These are phyloP conservation scores for Cataglyphis altisquamis DNA, from an alignment of 2,888 invertebrate genomes.

Conservation along the genomic window DNA sequence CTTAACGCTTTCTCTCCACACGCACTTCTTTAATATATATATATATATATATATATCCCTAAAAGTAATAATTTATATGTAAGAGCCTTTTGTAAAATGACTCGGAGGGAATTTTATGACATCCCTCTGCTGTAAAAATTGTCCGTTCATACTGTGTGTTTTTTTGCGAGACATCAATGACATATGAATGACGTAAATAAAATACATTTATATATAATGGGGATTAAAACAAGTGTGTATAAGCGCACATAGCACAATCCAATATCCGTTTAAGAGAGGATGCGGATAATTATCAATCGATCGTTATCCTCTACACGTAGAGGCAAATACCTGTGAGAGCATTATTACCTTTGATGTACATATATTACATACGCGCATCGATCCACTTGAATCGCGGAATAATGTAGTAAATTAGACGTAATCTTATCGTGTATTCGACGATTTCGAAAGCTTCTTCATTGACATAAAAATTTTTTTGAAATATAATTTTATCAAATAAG, in stretches of 20 bases:
- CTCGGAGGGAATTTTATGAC: neutral
- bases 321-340: slow-evolving; percentile 66
- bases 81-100: neutral
- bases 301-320: slow-evolving; percentile 44
- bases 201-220: slow-evolving; percentile 2
- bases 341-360: slow-evolving; percentile 72
- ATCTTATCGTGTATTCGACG: slow-evolving; percentile 56
- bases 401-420: slow-evolving; percentile 58
- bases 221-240: slow-evolving; percentile 8
- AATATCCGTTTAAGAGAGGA: slow-evolving; percentile 71
- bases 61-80: slow-evolving; percentile 23
- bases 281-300: slow-evolving; percentile 66
- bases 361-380: slow-evolving; percentile 61
- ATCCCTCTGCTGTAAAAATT: neutral
- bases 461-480: slow-evolving; percentile 63
- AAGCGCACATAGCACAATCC: slow-evolving; percentile 35
- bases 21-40: slow-evolving; percentile 3
- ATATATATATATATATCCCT: neutral
- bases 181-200: neutral
- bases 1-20: slow-evolving; percentile 47
- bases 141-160: neutral
- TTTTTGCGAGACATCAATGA: slow-evolving; percentile 5
- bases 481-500: slow-evolving; percentile 17
- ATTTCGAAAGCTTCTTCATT: slow-evolving; percentile 63
- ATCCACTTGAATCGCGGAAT: slow-evolving; percentile 55